Evolutionary conservation across 2,797 vertebrate species (phyloP).

Genomic region (Siniperca undulata): DNA sequence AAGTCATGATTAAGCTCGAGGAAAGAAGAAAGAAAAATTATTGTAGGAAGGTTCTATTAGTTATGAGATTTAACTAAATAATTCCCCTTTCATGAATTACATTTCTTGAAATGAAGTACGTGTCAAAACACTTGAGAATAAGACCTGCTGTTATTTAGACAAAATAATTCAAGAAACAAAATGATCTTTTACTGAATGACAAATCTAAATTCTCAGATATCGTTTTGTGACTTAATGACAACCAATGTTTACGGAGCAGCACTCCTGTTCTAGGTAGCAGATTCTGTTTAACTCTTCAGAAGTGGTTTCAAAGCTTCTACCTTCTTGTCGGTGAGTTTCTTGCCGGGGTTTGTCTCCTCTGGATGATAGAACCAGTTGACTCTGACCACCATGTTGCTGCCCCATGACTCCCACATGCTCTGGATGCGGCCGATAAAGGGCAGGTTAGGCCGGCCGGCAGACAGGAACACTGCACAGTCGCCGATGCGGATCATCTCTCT

Average conservation of each 20-base stretch:
- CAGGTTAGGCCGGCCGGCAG: slow-evolving; percentile 96
- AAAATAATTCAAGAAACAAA: not conserved
- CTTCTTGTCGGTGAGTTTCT: slow-evolving; percentile 97
- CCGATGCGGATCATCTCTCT: slow-evolving; percentile 98
- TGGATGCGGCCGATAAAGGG: slow-evolving; percentile 99
- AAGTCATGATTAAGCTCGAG: not conserved
- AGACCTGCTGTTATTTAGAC: not conserved
- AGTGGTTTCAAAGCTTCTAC: slow-evolving; percentile 70
- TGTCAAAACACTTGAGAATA: not conserved
- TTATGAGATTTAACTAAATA: slow-evolving; percentile 14
- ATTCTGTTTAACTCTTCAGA: not conserved
- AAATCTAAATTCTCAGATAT: not conserved
- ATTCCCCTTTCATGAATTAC: not conserved
- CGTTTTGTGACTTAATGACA: not conserved
- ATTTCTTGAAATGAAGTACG: slow-evolving; percentile 1
- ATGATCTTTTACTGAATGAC: not conserved
- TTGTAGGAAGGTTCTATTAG: not conserved
- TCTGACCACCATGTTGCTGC: slow-evolving; percentile 99
- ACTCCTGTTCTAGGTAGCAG: not conserved
- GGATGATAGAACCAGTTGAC: slow-evolving; percentile 99
- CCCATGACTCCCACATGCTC: slow-evolving; percentile 99
- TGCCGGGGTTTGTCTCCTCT: slow-evolving; percentile 97
- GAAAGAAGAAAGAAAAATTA: not conserved
- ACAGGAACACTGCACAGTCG: slow-evolving; percentile 97
- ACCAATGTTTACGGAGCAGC: not conserved